phyloP scores from a whole-genome alignment of 2,888 invertebrate species.

The Balanococcus diminutus region DNA sequence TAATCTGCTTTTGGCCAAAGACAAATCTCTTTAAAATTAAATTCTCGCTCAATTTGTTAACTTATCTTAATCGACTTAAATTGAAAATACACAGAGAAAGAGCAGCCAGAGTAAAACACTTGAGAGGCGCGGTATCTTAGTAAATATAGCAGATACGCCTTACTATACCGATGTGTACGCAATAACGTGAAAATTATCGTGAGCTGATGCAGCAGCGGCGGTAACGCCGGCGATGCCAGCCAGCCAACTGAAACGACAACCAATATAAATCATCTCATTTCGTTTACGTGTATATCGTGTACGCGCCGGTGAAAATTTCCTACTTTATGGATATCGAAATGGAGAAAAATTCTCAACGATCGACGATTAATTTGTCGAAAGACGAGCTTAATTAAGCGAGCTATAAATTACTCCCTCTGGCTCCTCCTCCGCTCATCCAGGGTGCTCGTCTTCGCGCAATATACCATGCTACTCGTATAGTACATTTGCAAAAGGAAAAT shows the following conservation, averaged over 20 bases:
- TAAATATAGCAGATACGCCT: no score
- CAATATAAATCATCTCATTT: slow-evolving; percentile 5
- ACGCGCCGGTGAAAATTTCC: slow-evolving; percentile 1
- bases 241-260: not conserved
- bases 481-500: slow-evolving; percentile 10
- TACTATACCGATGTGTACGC: not conserved
- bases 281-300: not conserved
- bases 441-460: not conserved
- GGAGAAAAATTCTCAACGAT: slow-evolving; percentile 30
- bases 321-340: slow-evolving; percentile 16
- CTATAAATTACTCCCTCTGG: slow-evolving; percentile 1
- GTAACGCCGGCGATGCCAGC: not conserved
- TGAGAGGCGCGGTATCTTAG: not conserved
- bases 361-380: slow-evolving; percentile 34
- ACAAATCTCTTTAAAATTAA: slow-evolving; percentile 31
- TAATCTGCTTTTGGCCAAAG: not conserved
- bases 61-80: slow-evolving; percentile 39
- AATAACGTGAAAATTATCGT: slow-evolving; percentile 34
- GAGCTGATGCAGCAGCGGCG: not conserved
- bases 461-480: not conserved
- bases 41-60: slow-evolving; percentile 31
- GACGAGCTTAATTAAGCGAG: slow-evolving; percentile 35
- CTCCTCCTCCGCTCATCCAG: not conserved
- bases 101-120: not conserved
- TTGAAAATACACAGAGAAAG: not conserved